Evolutionary conservation across 2,113 vertebrate genomes (phyloP).

Genomic region (Delphinus delphis): DNA sequence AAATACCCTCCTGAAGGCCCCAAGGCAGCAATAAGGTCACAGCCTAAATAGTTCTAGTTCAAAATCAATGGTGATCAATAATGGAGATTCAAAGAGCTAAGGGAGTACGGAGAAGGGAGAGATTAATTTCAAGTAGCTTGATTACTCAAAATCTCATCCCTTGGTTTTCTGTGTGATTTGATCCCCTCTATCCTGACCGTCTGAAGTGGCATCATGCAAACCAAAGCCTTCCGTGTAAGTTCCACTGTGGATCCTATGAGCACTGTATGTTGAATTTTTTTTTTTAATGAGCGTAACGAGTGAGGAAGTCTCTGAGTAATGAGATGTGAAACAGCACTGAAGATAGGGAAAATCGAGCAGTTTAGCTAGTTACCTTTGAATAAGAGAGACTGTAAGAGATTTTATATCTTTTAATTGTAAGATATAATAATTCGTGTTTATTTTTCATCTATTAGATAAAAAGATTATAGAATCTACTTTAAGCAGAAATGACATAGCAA

Average conservation of each 20-base stretch:
- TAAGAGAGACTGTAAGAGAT: neutral
- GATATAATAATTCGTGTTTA: neutral
- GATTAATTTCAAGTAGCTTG: neutral
- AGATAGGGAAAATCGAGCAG: neutral
- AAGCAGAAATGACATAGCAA: neutral
- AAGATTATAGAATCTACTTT: neutral
- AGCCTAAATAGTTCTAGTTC: neutral
- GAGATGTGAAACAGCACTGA: neutral
- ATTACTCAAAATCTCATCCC: too few relatives aligned
- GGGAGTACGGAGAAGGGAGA: neutral
- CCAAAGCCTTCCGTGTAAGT: too few relatives aligned
- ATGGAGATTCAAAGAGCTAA: neutral
- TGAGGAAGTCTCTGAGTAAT: neutral
- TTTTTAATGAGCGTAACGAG: neutral
- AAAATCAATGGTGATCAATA: neutral
- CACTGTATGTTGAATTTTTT: neutral
- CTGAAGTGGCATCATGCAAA: neutral
- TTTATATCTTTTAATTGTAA: constrained; percentile 3
- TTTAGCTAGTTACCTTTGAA: neutral
- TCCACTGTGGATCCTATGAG: neutral
- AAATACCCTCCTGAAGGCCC: neutral
- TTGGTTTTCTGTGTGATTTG: neutral
- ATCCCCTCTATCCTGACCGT: neutral
- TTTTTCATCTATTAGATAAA: neutral
- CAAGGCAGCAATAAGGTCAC: neutral